Conservation (phyloP, 1,140 invertebrate species). For the Hestina assimilis region DNA sequence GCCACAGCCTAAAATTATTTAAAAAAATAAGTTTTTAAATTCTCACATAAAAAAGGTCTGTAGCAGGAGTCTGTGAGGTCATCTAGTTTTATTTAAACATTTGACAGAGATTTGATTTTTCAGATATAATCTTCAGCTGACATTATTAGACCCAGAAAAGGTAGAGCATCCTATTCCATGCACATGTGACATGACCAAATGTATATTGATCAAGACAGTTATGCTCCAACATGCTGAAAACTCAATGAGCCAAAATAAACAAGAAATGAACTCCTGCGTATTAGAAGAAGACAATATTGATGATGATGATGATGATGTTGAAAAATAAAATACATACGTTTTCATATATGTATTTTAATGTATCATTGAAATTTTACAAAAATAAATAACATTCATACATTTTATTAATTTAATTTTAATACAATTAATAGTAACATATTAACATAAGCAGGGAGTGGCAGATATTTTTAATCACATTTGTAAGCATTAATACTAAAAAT, state of each 20-base stretch:
- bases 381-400: not conserved
- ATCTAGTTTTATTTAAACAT: too few species aligned
- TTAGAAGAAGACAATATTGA: constrained; percentile 48
- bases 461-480: too few species aligned
- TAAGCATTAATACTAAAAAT: too few species aligned
- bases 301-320: constrained; percentile 47
- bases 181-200: constrained; percentile 86
- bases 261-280: constrained; percentile 16
- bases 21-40: too few species aligned
- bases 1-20: too few species aligned
- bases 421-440: too few species aligned
- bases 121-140: constrained; percentile 84
- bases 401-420: too few species aligned
- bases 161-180: constrained; percentile 89
- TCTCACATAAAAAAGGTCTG: too few species aligned
- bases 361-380: not conserved
- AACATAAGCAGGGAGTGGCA: too few species aligned
- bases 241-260: constrained; percentile 12
- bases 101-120: constrained; percentile 26
- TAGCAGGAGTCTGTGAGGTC: too few species aligned
- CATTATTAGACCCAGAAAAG: constrained; percentile 83
- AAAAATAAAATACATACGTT: constrained; percentile 13
- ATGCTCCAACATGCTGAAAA: constrained; percentile 69
- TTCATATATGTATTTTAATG: not conserved
- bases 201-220: constrained; percentile 84